Evolutionary conservation across 2,888 invertebrate genomes (phyloP).

Genomic region (Chymomyza fuscimana): DNA sequence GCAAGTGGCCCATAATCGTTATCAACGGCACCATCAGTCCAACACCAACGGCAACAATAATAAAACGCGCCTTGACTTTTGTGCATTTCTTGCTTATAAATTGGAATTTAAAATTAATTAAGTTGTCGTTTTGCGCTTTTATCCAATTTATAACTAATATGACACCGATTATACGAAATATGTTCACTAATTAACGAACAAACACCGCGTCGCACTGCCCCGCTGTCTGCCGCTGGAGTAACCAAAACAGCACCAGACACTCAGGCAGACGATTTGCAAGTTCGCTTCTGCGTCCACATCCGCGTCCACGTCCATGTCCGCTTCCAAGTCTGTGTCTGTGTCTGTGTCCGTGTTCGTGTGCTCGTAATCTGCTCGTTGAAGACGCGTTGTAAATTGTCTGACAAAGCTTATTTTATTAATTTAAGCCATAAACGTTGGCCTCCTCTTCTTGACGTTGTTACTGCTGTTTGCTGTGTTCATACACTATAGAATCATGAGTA

Average conservation of each 20-base stretch:
- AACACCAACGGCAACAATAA: constrained; percentile 41
- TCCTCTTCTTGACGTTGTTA: constrained; percentile 38
- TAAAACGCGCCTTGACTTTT: constrained; percentile 15
- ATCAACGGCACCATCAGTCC: constrained; percentile 54
- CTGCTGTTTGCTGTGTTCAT: constrained; percentile 25
- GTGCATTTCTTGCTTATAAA: constrained; percentile 63
- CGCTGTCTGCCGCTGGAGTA: background rate
- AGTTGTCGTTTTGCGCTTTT: constrained; percentile 79
- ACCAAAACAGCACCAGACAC: background rate
- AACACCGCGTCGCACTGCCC: constrained; percentile 64
- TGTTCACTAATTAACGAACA: constrained; percentile 80
- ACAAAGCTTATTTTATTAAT: constrained; percentile 78
- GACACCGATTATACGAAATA: constrained; percentile 80
- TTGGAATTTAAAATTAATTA: constrained; percentile 79
- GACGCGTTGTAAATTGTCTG: constrained; percentile 77
- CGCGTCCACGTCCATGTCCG: no score
- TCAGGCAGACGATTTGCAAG: constrained; percentile 6
- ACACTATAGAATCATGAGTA: no score
- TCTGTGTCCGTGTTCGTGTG: constrained; percentile 55
- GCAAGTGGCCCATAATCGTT: constrained; percentile 54
- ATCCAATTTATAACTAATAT: constrained; percentile 80
- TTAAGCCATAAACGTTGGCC: constrained; percentile 71
- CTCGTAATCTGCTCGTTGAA: constrained; percentile 76
- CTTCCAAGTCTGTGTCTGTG: constrained; percentile 21
- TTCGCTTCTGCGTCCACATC: background rate